Evolutionary conservation across 2,797 vertebrate species (phyloP).

Genomic region (Rhinogobio ventralis): DNA sequence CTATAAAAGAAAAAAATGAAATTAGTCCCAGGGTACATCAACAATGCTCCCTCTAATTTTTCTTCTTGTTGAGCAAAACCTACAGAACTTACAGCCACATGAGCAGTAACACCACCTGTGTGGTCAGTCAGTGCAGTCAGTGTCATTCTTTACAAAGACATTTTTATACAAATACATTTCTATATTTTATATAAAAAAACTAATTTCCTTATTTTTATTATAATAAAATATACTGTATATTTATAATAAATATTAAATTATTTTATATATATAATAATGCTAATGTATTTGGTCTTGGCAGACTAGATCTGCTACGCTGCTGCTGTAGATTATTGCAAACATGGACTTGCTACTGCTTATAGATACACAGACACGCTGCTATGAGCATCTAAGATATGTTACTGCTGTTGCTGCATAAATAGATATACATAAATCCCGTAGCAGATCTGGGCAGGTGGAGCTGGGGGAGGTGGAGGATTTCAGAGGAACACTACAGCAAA

Average conservation of each 20-base stretch:
- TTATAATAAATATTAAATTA: no score
- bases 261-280: no score
- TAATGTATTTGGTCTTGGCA: no score
- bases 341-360: no score
- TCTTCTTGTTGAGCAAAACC: not conserved
- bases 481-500: not conserved
- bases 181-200: not conserved
- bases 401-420: not conserved
- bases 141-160: not conserved
- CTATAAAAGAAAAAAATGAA: not conserved
- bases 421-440: not conserved
- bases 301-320: no score
- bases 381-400: no score
- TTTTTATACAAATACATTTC: not conserved
- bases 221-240: not conserved
- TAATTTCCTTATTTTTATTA: not conserved
- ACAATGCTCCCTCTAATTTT: not conserved
- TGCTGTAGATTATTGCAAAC: no score
- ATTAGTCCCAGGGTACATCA: not conserved
- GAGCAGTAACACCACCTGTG: not conserved
- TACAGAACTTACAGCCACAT: not conserved
- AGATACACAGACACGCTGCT: no score
- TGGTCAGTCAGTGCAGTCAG: not conserved
- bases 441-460: not conserved
- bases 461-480: not conserved